A percentile compares a stretch with the other conserved stretches of the same genome.
phyloP scores from a whole-genome alignment of 2,888 invertebrate species.

The Acronicta aceris region DNA sequence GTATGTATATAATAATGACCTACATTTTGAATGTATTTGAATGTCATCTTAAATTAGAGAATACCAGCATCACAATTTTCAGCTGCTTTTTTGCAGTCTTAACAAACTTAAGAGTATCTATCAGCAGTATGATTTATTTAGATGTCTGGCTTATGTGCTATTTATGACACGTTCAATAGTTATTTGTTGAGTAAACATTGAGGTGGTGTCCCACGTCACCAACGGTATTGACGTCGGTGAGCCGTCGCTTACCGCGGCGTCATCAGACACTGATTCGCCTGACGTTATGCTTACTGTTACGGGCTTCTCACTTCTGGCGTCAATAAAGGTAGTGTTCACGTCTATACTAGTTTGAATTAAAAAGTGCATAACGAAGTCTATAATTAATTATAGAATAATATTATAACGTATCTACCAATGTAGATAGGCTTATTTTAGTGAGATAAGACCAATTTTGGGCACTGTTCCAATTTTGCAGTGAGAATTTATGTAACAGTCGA shows the following conservation, averaged over 20 bases:
- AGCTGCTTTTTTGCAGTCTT: neutral
- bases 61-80: no score
- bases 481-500: constrained; percentile 44
- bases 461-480: constrained; percentile 44
- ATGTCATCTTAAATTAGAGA: neutral
- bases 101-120: no score
- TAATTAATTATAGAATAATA: no score
- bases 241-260: constrained; percentile 62
- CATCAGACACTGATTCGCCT: constrained; percentile 53
- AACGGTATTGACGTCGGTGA: constrained; percentile 63
- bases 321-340: neutral
- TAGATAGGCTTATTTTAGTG: constrained; percentile 37
- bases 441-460: constrained; percentile 49
- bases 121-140: no score
- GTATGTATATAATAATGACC: no score
- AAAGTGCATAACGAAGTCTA: no score
- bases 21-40: neutral
- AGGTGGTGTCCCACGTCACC: constrained; percentile 60
- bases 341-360: neutral
- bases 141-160: constrained; percentile 48
- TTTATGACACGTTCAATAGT: constrained; percentile 53
- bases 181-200: constrained; percentile 49
- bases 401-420: no score
- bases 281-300: constrained; percentile 41
- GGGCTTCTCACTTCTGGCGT: constrained; percentile 17